Base-by-base conservation (phyloP, 2,888 invertebrate species). In the Acleris laterana region DNA sequence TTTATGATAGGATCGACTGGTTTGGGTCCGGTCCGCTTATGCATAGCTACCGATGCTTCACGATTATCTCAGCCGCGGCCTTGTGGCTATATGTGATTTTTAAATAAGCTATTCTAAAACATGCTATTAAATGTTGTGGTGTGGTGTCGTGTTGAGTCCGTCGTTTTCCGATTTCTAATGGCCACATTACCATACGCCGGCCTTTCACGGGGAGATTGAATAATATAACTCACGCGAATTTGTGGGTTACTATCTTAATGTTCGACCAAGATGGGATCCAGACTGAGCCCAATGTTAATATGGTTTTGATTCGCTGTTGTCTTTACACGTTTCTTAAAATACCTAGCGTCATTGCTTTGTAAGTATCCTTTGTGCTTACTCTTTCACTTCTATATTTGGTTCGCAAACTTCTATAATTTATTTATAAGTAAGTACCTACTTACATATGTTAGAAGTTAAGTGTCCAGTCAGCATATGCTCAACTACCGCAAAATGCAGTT, bases 81-180 rank as follows among this genome's bases (percentile, higher is more conserved):
- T 66, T 62, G 61, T n/a, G 20, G 28, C 53, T 46, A 25, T 60
- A 20, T 55, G 46, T 25, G 56, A 50, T 61, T 57, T 62, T 57
- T 57, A 66, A 38, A 62, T 70, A 70, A 68, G 62, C 56, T 74
- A 64, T 75, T 56, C 32, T 50, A 55, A 38, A 49, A 60, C 59
- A 61, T 59, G 72, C 69, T 73, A 69, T 76, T 75, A 80, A 71
- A 76, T 68, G 71, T 72, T 77, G 0, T 28, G 28, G 28, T 66
- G 77, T 77, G 79, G 76, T 77, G 80, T 69, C 72, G 72, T 71
- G 65, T 69, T 73, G 72, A 73, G 72, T 63, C 70, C 67, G 75
- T 74, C 79, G 82, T 83, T 83, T 85, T 85, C 81, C 83, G 85
- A 88, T 90, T 90, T 90, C 90, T 89, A 90, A 87, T 84, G 75